These are phyloP conservation scores for Agrochola circellaris DNA, from an alignment of 2,888 invertebrate species.

Conservation along the genomic window DNA sequence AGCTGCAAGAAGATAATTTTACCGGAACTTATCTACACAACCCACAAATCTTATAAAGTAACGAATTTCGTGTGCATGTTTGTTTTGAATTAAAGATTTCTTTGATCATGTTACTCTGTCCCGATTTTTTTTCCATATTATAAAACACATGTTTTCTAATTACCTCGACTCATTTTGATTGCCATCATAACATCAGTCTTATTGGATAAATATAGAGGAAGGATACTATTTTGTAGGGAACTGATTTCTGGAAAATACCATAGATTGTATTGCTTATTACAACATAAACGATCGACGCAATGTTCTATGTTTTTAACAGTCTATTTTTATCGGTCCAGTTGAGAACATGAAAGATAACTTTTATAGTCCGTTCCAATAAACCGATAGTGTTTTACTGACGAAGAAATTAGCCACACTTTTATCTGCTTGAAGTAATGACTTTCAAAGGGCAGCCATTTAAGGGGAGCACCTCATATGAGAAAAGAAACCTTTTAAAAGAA, in stretches of 20 bases:
- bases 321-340: constrained; percentile 21
- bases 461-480: neutral
- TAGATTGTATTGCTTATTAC: neutral
- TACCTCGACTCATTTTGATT: neutral
- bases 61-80: neutral
- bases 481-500: neutral
- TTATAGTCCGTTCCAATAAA: constrained; percentile 23
- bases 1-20: neutral
- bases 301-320: neutral
- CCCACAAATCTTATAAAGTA: neutral
- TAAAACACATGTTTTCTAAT: constrained; percentile 22
- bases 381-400: constrained; percentile 6
- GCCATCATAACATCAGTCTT: neutral
- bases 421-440: neutral
- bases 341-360: constrained; percentile 38
- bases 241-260: neutral
- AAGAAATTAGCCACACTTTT: constrained; percentile 17
- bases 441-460: neutral
- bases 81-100: constrained; percentile 5
- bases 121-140: neutral
- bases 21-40: neutral
- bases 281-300: neutral
- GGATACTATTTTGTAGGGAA: too few species aligned
- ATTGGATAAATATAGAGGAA: neutral
- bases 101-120: constrained; percentile 26